Conservation (phyloP, 2,888 invertebrate species). For the Acrobasis repandana region DNA sequence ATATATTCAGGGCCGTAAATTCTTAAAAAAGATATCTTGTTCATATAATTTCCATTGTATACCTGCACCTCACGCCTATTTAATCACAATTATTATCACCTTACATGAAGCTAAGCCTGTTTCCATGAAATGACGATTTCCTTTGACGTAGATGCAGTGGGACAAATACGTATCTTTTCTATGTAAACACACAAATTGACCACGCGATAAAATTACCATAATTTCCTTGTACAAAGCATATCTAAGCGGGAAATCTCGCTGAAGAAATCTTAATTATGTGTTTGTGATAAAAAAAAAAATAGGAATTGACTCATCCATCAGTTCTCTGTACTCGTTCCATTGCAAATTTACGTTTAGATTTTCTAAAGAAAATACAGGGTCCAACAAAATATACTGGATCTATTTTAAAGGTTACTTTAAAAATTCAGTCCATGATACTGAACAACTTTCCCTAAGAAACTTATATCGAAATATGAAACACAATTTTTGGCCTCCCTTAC, state of each 20-base stretch:
- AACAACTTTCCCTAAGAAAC: too few relatives aligned
- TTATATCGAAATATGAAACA: too few relatives aligned
- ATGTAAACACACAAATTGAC: conserved; percentile 1
- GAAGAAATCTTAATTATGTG: conserved; percentile 4
- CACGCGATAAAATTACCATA: conserved; percentile 15
- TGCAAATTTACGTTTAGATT: not conserved
- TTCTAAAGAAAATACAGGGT: not conserved
- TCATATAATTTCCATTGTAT: too few relatives aligned
- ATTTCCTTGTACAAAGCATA: conserved; percentile 3
- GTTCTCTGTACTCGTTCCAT: not conserved
- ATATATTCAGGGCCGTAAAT: too few relatives aligned
- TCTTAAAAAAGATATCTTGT: too few relatives aligned
- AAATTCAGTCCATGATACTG: too few relatives aligned
- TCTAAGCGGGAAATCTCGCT: conserved; percentile 5
- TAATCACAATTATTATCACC: not conserved
- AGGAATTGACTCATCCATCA: not conserved
- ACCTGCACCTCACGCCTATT: not conserved
- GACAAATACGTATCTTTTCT: not conserved
- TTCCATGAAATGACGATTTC: not conserved
- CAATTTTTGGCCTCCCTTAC: too few relatives aligned
- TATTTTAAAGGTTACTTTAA: too few relatives aligned
- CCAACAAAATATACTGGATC: too few relatives aligned
- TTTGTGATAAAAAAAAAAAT: conserved; percentile 5
- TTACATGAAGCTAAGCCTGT: not conserved
- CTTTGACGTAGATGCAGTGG: not conserved